A percentile compares a stretch with the other conserved stretches of the same genome.
These are phyloP conservation scores for Zaprionus lineosus DNA, from an alignment of 2,888 invertebrate genomes.

Conservation along the genomic window DNA sequence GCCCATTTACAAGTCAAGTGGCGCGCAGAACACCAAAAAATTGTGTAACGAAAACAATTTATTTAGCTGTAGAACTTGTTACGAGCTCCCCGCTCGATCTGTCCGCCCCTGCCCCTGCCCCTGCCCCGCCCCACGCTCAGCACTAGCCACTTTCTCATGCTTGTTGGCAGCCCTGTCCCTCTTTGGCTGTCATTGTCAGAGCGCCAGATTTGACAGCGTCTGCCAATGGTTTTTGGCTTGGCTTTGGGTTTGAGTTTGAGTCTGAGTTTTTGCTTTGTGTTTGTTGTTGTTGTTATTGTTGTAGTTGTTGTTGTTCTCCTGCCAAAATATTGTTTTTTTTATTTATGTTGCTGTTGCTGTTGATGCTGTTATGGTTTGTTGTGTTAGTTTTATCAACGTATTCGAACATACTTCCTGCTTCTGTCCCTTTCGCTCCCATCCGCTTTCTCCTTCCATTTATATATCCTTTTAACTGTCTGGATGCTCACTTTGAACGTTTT, in stretches of 20 bases:
- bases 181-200: conserved; percentile 60
- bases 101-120: no score
- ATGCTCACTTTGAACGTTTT: conserved; percentile 31
- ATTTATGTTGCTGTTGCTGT: conserved; percentile 2
- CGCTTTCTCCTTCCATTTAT: neutral
- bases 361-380: conserved; percentile 25
- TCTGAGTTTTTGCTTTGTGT: neutral
- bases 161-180: neutral
- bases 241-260: conserved; percentile 14
- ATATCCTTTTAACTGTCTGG: conserved; percentile 10
- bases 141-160: neutral
- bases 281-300: conserved; percentile 11
- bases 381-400: conserved; percentile 46
- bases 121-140: no score
- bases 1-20: conserved; percentile 74
- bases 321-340: conserved; percentile 15
- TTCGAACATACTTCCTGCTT: conserved; percentile 25
- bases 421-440: neutral
- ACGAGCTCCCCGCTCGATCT: neutral
- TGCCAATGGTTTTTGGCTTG: conserved; percentile 53
- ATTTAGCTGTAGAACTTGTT: conserved; percentile 60
- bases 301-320: conserved; percentile 18
- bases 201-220: conserved; percentile 69
- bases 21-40: conserved; percentile 73
- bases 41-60: conserved; percentile 73